Percentiles rank a stretch among this genome's conserved stretches.
Evolutionary conservation across 2,888 invertebrate species (phyloP).

Genomic region (Macrophya alboannulata): DNA sequence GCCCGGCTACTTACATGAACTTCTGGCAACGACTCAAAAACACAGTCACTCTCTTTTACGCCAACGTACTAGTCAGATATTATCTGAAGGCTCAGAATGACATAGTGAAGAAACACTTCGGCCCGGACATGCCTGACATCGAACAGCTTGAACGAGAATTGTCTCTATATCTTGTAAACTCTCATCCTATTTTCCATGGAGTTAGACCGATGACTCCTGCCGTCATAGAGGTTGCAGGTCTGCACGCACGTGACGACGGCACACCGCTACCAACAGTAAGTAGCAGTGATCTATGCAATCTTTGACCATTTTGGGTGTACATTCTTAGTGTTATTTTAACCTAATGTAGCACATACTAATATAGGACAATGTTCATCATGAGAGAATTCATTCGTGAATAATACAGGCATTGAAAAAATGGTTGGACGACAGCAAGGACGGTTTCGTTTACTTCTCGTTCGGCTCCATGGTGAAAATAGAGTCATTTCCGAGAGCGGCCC

Average conservation of each 20-base stretch:
- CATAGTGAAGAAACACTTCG: conserved; percentile 28
- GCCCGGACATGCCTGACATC: conserved; percentile 36
- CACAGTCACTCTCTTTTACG: conserved; percentile 48
- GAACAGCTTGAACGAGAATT: conserved; percentile 64
- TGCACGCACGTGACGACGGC: conserved; percentile 71
- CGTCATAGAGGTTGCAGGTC: conserved; percentile 81
- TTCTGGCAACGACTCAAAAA: conserved; percentile 72
- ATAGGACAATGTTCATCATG: background rate
- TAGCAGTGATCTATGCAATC: no score
- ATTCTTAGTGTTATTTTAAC: background rate
- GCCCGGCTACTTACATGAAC: conserved; percentile 63
- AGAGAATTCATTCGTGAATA: background rate
- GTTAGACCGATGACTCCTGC: conserved; percentile 80
- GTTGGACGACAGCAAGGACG: conserved; percentile 54
- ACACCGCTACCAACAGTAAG: conserved; percentile 8
- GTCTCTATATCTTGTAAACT: conserved; percentile 78
- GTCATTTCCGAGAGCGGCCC: conserved; percentile 5
- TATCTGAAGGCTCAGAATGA: background rate
- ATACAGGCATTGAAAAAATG: conserved; percentile 38
- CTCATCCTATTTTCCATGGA: conserved; percentile 81
- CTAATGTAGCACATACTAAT: background rate
- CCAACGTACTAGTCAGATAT: conserved; percentile 59
- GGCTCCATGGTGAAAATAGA: conserved; percentile 59
- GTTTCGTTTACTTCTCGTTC: conserved; percentile 60
- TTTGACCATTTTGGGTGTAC: no score